Evolutionary conservation across 53 echinoderm and acorn worm species (phyloP).

Genomic region (Hippasteria phrygiana): DNA sequence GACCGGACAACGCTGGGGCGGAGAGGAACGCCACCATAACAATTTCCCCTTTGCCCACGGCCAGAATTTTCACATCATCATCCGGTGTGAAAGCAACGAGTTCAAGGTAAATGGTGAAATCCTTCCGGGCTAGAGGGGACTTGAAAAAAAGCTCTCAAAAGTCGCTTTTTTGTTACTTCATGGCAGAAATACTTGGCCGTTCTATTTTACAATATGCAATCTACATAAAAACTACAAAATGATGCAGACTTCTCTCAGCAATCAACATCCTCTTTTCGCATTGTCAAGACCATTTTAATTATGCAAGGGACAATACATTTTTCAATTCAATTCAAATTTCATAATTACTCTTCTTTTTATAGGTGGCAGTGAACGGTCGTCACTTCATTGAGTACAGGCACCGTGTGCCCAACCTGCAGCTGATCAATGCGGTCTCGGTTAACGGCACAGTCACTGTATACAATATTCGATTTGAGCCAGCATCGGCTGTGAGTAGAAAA

Average conservation of each 20-base stretch:
- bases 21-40: slow-evolving; percentile 68
- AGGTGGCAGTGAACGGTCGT: slow-evolving; percentile 93
- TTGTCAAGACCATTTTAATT: too few species aligned
- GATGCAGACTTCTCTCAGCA: too few species aligned
- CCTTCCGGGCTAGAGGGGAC: too few species aligned
- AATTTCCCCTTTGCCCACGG: slow-evolving; percentile 82
- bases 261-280: too few species aligned
- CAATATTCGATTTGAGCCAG: slow-evolving; percentile 76
- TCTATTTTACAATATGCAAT: too few species aligned
- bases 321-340: neutral
- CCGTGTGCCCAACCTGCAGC: slow-evolving; percentile 75
- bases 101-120: slow-evolving; percentile 72
- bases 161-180: too few species aligned
- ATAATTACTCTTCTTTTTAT: neutral
- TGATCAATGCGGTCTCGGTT: slow-evolving; percentile 77
- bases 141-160: too few species aligned
- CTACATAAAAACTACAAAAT: too few species aligned
- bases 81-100: slow-evolving; percentile 71
- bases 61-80: slow-evolving; percentile 90
- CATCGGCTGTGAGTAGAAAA: slow-evolving; percentile 20
- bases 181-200: too few species aligned
- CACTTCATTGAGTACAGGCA: slow-evolving; percentile 88
- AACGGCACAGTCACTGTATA: slow-evolving; percentile 80
- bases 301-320: too few species aligned
- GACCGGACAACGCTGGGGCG: slow-evolving; percentile 79